Conservation (phyloP, 1,140 invertebrate genomes). For the Lucilia cuprina region DNA sequence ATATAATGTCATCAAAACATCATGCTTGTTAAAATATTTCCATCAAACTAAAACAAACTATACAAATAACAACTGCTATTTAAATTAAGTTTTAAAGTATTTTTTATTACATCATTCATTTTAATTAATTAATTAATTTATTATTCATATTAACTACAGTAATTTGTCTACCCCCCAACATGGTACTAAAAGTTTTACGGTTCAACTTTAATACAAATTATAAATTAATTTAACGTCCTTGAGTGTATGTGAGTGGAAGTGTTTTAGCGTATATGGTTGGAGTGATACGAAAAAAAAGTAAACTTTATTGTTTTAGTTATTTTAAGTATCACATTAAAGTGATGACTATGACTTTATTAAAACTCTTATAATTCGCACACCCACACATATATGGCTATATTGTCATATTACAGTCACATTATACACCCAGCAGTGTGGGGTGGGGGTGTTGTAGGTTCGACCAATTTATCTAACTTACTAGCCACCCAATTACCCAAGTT, state of each 20-base stretch:
- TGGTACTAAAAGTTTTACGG: not conserved
- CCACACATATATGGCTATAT: not conserved
- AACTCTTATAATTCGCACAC: not conserved
- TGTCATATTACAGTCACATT: too few species aligned
- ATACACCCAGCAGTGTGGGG: too few species aligned
- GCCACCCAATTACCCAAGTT: too few species aligned
- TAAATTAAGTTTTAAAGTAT: not conserved
- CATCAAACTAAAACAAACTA: too few species aligned
- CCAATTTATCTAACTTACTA: too few species aligned
- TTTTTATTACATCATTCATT: not conserved
- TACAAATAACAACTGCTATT: not conserved
- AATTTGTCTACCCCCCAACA: not conserved
- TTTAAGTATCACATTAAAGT: conserved; percentile 8
- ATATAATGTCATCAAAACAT: too few species aligned
- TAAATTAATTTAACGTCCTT: not conserved
- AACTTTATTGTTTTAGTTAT: not conserved
- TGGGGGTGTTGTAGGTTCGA: too few species aligned
- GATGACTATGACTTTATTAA: conserved; percentile 11
- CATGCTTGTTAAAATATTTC: too few species aligned
- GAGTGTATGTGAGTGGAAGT: not conserved
- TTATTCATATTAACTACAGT: conserved; percentile 10
- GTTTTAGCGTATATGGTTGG: not conserved
- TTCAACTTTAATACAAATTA: conserved; percentile 12
- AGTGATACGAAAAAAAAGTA: not conserved
- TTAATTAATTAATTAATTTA: conserved; percentile 13